Evolutionary conservation across 1,140 invertebrate genomes (phyloP).

Genomic region (Antheraea pernyi): DNA sequence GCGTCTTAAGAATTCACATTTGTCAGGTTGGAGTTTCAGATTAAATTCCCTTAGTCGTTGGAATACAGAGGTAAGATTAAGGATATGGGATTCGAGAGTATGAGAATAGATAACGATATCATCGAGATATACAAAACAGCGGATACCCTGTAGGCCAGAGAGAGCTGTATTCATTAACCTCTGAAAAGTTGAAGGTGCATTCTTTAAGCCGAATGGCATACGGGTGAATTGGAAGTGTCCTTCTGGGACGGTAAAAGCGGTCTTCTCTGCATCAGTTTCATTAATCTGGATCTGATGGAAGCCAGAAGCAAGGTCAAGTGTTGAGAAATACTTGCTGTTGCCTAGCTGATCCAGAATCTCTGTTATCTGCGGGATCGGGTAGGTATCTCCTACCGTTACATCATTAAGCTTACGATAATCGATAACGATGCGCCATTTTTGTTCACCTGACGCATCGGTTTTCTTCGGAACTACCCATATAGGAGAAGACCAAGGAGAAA

Average conservation of each 20-base stretch:
- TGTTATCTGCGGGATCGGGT: too few relatives aligned
- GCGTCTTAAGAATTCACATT: too few relatives aligned
- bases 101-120: too few relatives aligned
- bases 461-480: constrained; percentile 9
- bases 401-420: constrained; percentile 13
- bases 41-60: too few relatives aligned
- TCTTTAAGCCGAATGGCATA: constrained; percentile 54
- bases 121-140: constrained; percentile 69
- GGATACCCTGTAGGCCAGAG: constrained; percentile 36
- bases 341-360: constrained; percentile 44
- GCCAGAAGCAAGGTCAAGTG: constrained; percentile 69
- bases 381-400: constrained; percentile 7
- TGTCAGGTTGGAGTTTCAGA: too few relatives aligned
- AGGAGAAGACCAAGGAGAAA: constrained; percentile 1
- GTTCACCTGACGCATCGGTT: not conserved
- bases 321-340: constrained; percentile 57
- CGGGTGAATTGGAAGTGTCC: constrained; percentile 55
- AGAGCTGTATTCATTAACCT: too few relatives aligned
- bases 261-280: constrained; percentile 23
- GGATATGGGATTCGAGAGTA: too few relatives aligned
- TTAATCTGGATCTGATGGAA: constrained; percentile 14
- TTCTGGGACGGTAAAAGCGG: constrained; percentile 45
- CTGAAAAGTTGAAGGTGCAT: too few relatives aligned
- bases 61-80: too few relatives aligned
- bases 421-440: constrained; percentile 9